Conservation (phyloP, 2,888 invertebrate genomes). For the Drosophila ustulata region DNA sequence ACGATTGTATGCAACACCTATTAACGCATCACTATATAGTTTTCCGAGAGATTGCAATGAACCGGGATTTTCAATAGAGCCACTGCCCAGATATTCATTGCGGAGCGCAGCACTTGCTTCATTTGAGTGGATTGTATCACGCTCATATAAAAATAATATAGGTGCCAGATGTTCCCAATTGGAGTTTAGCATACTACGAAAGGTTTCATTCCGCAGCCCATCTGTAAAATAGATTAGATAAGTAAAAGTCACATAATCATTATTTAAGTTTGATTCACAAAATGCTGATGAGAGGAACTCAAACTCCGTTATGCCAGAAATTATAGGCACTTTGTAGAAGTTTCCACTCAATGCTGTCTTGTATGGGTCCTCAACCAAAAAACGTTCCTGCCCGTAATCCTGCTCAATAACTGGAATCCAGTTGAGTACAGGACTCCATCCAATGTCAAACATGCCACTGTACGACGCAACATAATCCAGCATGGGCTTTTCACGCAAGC, state of each 20-base stretch:
- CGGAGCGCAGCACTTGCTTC: constrained; percentile 70
- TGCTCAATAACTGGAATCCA: constrained; percentile 89
- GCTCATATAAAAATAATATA: constrained; percentile 83
- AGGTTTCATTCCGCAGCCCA: constrained; percentile 86
- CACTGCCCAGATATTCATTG: constrained; percentile 67
- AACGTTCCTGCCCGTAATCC: constrained; percentile 88
- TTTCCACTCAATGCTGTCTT: constrained; percentile 86
- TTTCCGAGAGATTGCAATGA: constrained; percentile 69
- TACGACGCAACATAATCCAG: constrained; percentile 73
- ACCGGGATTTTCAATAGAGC: constrained; percentile 43
- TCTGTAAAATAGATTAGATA: constrained; percentile 30
- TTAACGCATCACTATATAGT: constrained; percentile 87
- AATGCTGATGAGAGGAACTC: constrained; percentile 88
- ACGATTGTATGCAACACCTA: constrained; percentile 87
- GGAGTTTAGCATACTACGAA: constrained; percentile 69
- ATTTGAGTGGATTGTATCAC: constrained; percentile 80
- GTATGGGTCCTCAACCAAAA: constrained; percentile 87
- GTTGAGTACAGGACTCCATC: constrained; percentile 81
- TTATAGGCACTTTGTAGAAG: constrained; percentile 88
- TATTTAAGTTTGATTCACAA: constrained; percentile 63
- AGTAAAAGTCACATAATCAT: fast-evolving
- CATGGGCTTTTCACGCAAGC: constrained; percentile 85
- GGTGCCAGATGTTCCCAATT: constrained; percentile 76
- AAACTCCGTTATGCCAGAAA: constrained; percentile 88
- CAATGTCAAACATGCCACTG: constrained; percentile 80